Conservation (phyloP, 2,113 vertebrate genomes). For the Psittacus erithacus region DNA sequence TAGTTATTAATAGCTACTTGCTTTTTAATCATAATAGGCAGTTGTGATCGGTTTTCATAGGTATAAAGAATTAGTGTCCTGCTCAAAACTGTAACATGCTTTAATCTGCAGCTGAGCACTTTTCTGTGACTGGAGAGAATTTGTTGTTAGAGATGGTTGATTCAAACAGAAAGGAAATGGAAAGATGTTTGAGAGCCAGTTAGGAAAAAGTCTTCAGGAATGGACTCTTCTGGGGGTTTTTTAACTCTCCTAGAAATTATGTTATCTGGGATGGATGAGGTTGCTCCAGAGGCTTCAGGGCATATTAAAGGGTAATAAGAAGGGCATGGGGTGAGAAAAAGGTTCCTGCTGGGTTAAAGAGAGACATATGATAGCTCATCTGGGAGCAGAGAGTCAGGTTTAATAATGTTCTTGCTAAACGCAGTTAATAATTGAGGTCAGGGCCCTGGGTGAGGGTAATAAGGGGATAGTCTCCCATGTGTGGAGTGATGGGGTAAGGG, state of each 20-base stretch:
- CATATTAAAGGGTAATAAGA: conserved; percentile 75
- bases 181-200: not conserved
- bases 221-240: not conserved
- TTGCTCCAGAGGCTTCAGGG: conserved; percentile 61
- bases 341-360: conserved; percentile 74
- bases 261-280: conserved; percentile 2
- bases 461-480: conserved; percentile 69
- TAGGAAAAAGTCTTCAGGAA: conserved; percentile 24
- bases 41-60: conserved; percentile 6
- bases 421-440: conserved; percentile 83
- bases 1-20: conserved; percentile 8
- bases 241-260: not conserved
- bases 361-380: conserved; percentile 80
- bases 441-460: conserved; percentile 68
- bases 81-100: not conserved
- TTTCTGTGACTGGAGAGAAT: not conserved
- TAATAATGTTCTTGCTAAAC: conserved; percentile 78
- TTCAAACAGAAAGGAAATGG: conserved; percentile 16
- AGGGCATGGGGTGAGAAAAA: conserved; percentile 83
- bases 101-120: not conserved
- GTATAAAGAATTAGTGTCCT: not conserved
- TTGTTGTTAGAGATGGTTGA: not conserved
- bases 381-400: conserved; percentile 80
- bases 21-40: conserved; percentile 23
- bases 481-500: conserved; percentile 59